These are phyloP conservation scores for Micronisus gabar DNA, from an alignment of 2,113 vertebrate genomes.

Conservation along the genomic window DNA sequence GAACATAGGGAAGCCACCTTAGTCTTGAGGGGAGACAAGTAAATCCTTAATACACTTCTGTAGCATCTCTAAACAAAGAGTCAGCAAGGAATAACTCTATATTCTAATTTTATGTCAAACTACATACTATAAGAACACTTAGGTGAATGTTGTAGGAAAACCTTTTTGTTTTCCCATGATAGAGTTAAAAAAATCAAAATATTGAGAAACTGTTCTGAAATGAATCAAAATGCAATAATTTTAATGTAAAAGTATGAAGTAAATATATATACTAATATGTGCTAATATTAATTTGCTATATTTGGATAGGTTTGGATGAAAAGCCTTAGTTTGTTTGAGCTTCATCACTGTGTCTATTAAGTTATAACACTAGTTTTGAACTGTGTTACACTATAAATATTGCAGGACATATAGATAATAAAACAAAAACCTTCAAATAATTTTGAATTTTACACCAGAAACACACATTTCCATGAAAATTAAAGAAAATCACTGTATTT, in stretches of 20 bases:
- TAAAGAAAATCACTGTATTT: not conserved
- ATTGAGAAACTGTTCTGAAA: not conserved
- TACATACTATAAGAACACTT: not conserved
- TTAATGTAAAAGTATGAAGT: not conserved
- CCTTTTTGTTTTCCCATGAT: rapidly evolving
- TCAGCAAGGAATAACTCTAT: not conserved
- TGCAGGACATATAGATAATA: not conserved
- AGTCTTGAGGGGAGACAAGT: not conserved
- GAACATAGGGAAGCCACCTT: not conserved
- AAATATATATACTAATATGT: not conserved
- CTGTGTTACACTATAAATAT: not conserved
- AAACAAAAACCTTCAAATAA: not conserved
- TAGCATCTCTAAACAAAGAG: not conserved
- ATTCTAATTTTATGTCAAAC: not conserved
- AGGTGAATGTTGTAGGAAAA: not conserved
- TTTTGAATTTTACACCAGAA: not conserved
- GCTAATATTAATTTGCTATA: not conserved
- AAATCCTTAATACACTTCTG: not conserved
- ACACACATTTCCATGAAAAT: not conserved
- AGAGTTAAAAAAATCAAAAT: not conserved
- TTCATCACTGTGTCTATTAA: not conserved
- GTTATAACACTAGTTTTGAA: not conserved
- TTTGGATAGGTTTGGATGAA: not conserved
- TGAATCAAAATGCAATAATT: not conserved
- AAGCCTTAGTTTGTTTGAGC: not conserved